These are phyloP conservation scores for Octodonta nipae DNA, from an alignment of 2,888 invertebrate genomes.

Conservation along the genomic window DNA sequence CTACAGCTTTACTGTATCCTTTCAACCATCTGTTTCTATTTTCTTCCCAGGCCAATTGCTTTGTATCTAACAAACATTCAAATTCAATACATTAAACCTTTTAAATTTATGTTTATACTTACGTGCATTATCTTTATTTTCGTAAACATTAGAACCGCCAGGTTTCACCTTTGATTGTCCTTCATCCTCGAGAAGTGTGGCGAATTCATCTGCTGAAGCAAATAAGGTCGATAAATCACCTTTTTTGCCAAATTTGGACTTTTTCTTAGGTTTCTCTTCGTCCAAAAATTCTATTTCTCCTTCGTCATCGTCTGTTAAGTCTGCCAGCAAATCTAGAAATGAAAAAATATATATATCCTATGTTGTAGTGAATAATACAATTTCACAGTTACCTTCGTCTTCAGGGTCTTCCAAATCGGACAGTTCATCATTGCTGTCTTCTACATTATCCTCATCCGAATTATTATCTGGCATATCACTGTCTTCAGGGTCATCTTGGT, in stretches of 20 bases:
- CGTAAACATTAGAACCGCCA: constrained; percentile 55
- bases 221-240: constrained; percentile 52
- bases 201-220: constrained; percentile 80
- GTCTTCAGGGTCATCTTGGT: constrained; percentile 31
- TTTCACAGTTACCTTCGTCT: too few relatives aligned
- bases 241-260: constrained; percentile 15
- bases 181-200: constrained; percentile 73
- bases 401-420: neutral
- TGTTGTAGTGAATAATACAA: too few relatives aligned
- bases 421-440: neutral
- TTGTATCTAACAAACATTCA: constrained; percentile 35
- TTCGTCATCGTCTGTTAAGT: constrained; percentile 26
- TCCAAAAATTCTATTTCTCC: constrained; percentile 35
- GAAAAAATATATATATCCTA: neutral
- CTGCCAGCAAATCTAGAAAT: constrained; percentile 22
- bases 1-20: constrained; percentile 38
- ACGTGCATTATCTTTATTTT: constrained; percentile 67
- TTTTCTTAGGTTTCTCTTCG: constrained; percentile 14
- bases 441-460: constrained; percentile 32
- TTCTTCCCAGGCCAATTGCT: constrained; percentile 74
- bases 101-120: constrained; percentile 17
- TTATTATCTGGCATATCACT: constrained; percentile 39
- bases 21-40: constrained; percentile 51
- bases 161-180: constrained; percentile 44
- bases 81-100: constrained; percentile 1